Base-by-base conservation (phyloP, 2,113 vertebrate genomes). In the Tragelaphus strepsiceros region DNA sequence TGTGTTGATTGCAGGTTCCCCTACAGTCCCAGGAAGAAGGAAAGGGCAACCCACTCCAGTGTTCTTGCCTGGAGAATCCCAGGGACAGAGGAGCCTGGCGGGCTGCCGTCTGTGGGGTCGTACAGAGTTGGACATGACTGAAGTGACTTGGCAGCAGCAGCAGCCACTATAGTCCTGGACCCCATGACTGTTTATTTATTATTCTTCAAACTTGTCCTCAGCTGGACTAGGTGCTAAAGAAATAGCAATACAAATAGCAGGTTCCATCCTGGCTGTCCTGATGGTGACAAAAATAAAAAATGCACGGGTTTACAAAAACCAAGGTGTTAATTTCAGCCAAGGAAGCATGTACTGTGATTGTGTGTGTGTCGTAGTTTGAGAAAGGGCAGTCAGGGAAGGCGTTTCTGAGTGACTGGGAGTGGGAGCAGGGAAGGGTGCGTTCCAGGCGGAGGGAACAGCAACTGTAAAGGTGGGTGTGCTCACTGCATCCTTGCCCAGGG, bases 401-500 rank as follows among this genome's bases (percentile, higher is more conserved):
- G 6, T 81, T n/a, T 61, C 71, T 54, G 53, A 43, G 53, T 39
- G 62, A 3, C 32, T 30, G 16, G 80, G 1, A 16, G 32, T 1
- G 15, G 39, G 54, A 24, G 17, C 26, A 22, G 62, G 11, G 30
- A 49, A 49, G 86, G 21, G 21, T 17, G 26, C 3, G 3, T 13
- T 26, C 11, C 22, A 3, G 64, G 51, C 2, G 11, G 49, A 28
- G 19, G 35, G 6, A 19, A 5, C 6, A 3, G 16, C 0, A 2
- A 35, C 1, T 14, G 2, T n/a, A 30, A 24, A 28, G 77, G 16
- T 21, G 3, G 21, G 9, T 26, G 30, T 0, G 0, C 22, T 8
- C 56, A 3, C 24, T 10, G 10, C 28, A 13, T 49, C 64, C n/a
- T 11, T 6, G 21, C 19, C 14, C 13, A 13, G 28, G 62, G 17